Conservation (phyloP, 2,797 vertebrate species). For the Semaprochilodus insignis region DNA sequence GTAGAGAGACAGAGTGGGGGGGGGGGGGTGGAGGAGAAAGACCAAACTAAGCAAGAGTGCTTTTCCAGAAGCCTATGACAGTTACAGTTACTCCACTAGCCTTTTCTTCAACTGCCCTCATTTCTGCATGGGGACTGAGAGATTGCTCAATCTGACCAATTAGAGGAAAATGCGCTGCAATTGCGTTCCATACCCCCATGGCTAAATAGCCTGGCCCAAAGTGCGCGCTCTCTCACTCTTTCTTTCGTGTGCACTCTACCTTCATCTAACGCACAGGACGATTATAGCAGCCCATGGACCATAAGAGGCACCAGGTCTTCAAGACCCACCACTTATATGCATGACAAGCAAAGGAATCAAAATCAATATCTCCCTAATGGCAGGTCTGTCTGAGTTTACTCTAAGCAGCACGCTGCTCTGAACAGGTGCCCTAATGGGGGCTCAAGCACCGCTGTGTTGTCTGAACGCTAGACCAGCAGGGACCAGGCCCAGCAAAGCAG, state of each 20-base stretch:
- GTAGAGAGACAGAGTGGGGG: not conserved
- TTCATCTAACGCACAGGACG: conserved; percentile 33
- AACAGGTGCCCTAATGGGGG: conserved; percentile 25
- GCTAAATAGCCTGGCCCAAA: conserved; percentile 51
- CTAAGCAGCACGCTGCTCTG: conserved; percentile 40
- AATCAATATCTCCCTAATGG: conserved; percentile 64
- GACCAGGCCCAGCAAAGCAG: not conserved
- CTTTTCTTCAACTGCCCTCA: not conserved
- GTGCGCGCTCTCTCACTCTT: not conserved
- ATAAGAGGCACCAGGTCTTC: conserved; percentile 46
- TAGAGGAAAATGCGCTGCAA: conserved; percentile 44
- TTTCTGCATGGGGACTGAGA: conserved; percentile 40
- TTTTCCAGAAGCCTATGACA: not conserved
- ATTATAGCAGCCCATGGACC: conserved; percentile 50
- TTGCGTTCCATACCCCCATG: conserved; percentile 35
- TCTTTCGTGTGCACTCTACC: not conserved
- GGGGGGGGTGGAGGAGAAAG: not conserved
- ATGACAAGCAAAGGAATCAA: conserved; percentile 63
- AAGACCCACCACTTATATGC: conserved; percentile 59
- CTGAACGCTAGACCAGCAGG: conserved; percentile 21
- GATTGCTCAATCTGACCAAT: conserved; percentile 50
- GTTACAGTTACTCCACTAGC: not conserved
- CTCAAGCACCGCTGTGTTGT: conserved; percentile 8
- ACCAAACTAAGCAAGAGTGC: not conserved
- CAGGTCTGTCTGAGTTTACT: conserved; percentile 62